These are phyloP conservation scores for Anodontia alba DNA, from an alignment of 2,888 invertebrate genomes.

Conservation along the genomic window DNA sequence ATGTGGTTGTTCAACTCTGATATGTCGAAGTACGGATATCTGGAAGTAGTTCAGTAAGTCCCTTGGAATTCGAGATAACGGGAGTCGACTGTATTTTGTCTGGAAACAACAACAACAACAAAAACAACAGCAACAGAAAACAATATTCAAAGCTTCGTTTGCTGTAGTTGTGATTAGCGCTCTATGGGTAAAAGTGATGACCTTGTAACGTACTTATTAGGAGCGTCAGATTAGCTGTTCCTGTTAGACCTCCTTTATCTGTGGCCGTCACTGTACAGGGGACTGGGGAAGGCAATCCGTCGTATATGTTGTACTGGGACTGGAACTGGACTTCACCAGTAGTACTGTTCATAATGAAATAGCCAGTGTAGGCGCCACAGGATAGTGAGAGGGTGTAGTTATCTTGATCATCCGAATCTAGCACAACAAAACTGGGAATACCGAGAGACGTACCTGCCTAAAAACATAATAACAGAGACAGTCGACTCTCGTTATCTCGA, in stretches of 20 bases:
- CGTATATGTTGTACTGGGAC: constrained; percentile 15
- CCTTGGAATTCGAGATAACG: too few species aligned
- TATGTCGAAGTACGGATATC: too few species aligned
- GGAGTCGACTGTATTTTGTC: too few species aligned
- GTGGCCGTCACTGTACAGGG: background rate
- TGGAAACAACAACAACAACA: too few species aligned
- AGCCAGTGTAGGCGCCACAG: constrained; percentile 42
- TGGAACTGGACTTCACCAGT: constrained; percentile 33
- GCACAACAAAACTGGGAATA: constrained; percentile 35
- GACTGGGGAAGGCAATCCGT: background rate
- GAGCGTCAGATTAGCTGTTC: background rate
- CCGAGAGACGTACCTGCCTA: constrained; percentile 33
- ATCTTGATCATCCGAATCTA: constrained; percentile 46
- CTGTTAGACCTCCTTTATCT: background rate
- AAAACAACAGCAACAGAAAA: too few species aligned
- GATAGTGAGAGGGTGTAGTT: constrained; percentile 35
- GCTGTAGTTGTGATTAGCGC: too few species aligned
- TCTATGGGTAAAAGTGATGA: too few species aligned
- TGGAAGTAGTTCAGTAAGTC: too few species aligned
- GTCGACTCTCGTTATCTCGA: too few species aligned
- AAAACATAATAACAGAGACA: too few species aligned
- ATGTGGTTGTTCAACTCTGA: too few species aligned
- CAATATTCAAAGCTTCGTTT: too few species aligned
- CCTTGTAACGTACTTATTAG: background rate
- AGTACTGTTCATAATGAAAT: constrained; percentile 37